Base-by-base conservation (phyloP, 2,888 invertebrate species). In the Drosophila trichaetosa region DNA sequence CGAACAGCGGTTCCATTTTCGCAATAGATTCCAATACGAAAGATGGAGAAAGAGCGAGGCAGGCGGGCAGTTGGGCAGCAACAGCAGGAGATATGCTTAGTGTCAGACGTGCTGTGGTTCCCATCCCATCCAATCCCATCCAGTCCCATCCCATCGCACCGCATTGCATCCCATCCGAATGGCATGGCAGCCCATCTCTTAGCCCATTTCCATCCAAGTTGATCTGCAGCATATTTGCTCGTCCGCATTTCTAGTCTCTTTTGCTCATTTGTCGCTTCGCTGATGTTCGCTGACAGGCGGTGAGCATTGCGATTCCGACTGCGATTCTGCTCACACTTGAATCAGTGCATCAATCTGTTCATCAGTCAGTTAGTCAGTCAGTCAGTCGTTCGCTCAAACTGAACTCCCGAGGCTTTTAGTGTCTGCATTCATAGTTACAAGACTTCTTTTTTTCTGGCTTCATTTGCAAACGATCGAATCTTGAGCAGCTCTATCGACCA, bases 201-300 rank as follows among this genome's bases (percentile, higher is more conserved):
- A 27, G 42, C 34, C 73, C 60, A 73, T 74, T 73, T 68, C 75
- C 67, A 71, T 65, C 54, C 64, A 67, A 67, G 76, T 65, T 62
- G 76, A 79, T 79, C 68, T 76, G 46, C 79, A 65, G 78, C 76
- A 79, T 79, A 76, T 78, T 78, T 79, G 79, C 77, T 79, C 77
- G 77, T 78, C 79, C 77, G 71, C 75, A 78, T 78, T 78, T 78
- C 78, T 75, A 58, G 71, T 72, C 67, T 73, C 68, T 72, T 77
- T 76, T 85, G 83, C 86, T 83, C 86, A 85, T 85, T 85, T 85
- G 85, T 85, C 88, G 85, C 88, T 85, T 81, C 82, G 82, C 75
- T 85, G 84, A 76, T 78, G 79, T 64, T 83, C 71, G 81, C 76
- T 74, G 76, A 64, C 80, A 80, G 78, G 58, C 80, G 64, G 59